Evolutionary conservation across 53 echinoderm and acorn worm genomes (phyloP), one percentile per base, ranked within the genome.

Genomic region (Apostichopus leukothele): DNA sequence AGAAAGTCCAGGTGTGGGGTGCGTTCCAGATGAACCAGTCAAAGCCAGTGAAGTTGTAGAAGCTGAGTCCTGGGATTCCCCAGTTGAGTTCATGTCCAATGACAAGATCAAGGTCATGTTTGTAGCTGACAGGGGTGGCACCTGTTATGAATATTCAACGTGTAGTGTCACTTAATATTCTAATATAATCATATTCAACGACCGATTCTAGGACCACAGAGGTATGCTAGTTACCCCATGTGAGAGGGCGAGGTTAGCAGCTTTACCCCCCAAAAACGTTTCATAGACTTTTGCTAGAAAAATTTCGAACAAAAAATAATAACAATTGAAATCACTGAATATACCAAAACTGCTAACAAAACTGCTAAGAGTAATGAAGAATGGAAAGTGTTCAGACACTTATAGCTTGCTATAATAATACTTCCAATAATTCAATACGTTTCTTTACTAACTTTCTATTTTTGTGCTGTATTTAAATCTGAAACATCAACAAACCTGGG

Each of bases 11-110:
- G 13, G 96, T 96, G 67, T 92, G 91, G 13, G 96, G 96, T 22
- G 92, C 86, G 78, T 95, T 95, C 96, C 95, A 95, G 18, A 91
- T 91, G 71, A 95, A 91, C 96, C 96, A 96, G 8, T 96, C 90
- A 10, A 83, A 78, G 4, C 95, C 92, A n/a, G 96, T 95, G 84
- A 96, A 96, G 91, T 96, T 96, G 90, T 89, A 94, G 92, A 96
- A 93, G 88, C 88, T 89, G 75, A 92, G 80, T 52, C 93, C 89
- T 11, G 91, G 91, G 91, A 83, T 93, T 67, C 96, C 96, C 96
- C 96, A 96, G 96, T 96, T 96, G 89, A 92, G 74, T 66, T 96
- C 96, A 14, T 92, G 95, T 0, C 96, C 96, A 5, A 96, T 67
- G 61, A 96, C 75, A 1, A 95, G 77, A 52, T 96, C 95, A 14